These are phyloP conservation scores for Asobara japonica DNA, from an alignment of 1,140 invertebrate genomes.

Conservation along the genomic window DNA sequence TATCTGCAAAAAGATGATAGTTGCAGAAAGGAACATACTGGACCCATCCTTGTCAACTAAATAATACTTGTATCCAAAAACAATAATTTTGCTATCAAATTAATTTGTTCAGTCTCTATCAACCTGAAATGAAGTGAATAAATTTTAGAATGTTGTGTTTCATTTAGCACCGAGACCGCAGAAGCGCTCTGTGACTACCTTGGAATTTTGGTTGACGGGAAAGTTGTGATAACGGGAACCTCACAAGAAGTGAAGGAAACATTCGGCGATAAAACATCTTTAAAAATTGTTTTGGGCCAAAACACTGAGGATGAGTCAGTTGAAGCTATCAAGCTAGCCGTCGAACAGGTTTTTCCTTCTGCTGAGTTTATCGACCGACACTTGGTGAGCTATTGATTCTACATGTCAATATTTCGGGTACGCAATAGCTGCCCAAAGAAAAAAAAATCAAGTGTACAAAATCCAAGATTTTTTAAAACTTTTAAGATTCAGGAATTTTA, in stretches of 20 bases:
- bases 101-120: too few species aligned
- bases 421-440: background rate
- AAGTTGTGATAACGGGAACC: constrained; percentile 69
- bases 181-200: constrained; percentile 71
- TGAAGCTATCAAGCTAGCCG: constrained; percentile 16
- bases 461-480: background rate
- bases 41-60: too few species aligned
- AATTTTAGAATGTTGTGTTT: background rate
- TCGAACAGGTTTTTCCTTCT: constrained; percentile 20
- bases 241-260: constrained; percentile 71
- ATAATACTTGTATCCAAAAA: too few species aligned
- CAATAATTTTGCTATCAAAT: too few species aligned
- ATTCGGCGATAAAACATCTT: constrained; percentile 75
- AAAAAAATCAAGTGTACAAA: background rate
- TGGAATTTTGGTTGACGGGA: constrained; percentile 72
- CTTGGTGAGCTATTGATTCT: constrained; percentile 4
- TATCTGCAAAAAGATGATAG: too few species aligned
- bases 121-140: too few species aligned
- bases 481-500: background rate
- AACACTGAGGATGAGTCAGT: constrained; percentile 10
- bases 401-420: background rate
- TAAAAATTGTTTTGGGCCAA: constrained; percentile 62
- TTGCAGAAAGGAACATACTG: too few species aligned
- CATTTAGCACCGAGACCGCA: constrained; percentile 69
- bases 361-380: constrained; percentile 14